Evolutionary conservation across 2,797 vertebrate genomes (phyloP), one percentile per base, ranked within the genome.

Genomic region (Nyctalus aviator): DNA sequence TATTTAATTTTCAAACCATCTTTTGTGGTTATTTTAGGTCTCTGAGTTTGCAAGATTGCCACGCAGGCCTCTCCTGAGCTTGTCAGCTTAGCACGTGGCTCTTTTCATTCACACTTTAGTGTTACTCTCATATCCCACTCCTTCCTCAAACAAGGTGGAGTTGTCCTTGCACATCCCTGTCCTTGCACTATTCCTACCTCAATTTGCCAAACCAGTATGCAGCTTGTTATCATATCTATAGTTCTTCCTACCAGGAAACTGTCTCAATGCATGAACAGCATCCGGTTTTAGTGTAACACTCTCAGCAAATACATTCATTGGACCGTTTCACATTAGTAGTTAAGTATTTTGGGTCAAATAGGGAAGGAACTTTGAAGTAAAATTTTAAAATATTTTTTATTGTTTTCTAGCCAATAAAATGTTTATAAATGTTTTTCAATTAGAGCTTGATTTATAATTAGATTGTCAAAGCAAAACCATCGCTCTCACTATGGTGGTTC

Each of bases 381-480:
- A 78, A 66, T 44, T 32, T 82, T 78, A 30, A 87, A 85, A 57
- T 73, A 53, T 1, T 32, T 53, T 91, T 66, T 76, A 64, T 44
- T 48, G 1, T 86, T 71, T 82, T 81, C 35, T 55, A 72, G 20
- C 44, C 57, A 25, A 59, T 71, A 32, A 83, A 82, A 17, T 64
- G 35, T 90, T 79, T 94, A 71, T 68, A 25, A 88, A 27, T 90
- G 13, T 69, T 92, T 71, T 37, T 23, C 30, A 68, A 64, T 66
- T 81, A 84, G 27, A 0, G 35, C 8, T 73, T 88, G 50, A 75
- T 78, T 66, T 89, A 77, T 73, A 84, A 25, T 66, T 66, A 95
- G 41, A 62, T 95, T 72, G 25, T 44, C 10, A 7, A 73, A 83
- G 17, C 15, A 73, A 77, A 94, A 68, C 95, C 91, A 89, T 93